phyloP scores from a whole-genome alignment of 2,888 invertebrate species.

The Scelioninae gen. 2 region DNA sequence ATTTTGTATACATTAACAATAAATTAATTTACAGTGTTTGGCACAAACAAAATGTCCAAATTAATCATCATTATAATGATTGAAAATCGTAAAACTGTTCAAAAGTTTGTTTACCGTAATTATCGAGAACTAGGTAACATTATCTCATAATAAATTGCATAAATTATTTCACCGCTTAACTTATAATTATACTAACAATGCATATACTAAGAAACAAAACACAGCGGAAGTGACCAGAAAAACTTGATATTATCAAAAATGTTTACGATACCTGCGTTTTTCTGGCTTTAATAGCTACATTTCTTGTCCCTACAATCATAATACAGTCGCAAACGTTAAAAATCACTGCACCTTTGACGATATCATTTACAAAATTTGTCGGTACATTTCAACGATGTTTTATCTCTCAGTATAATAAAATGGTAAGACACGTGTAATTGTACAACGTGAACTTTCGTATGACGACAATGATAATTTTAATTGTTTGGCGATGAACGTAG shows the following conservation, averaged over 20 bases:
- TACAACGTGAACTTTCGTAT: background rate
- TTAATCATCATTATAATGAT: slow-evolving; percentile 11
- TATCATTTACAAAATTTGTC: too few relatives aligned
- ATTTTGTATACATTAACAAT: slow-evolving; percentile 12
- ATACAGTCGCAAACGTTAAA: too few relatives aligned
- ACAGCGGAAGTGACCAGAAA: background rate
- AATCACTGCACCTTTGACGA: too few relatives aligned
- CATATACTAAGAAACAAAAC: slow-evolving; percentile 7
- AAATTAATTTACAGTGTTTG: slow-evolving; percentile 39
- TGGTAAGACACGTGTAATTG: slow-evolving; percentile 44
- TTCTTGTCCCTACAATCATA: too few relatives aligned
- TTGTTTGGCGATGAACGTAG: slow-evolving; percentile 39
- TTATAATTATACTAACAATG: slow-evolving; percentile 43
- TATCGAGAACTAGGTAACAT: slow-evolving; percentile 30
- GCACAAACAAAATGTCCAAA: slow-evolving; percentile 35
- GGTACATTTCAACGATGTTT: slow-evolving; percentile 1
- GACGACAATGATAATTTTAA: slow-evolving; percentile 50
- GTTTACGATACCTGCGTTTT: background rate
- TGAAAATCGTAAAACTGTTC: slow-evolving; percentile 11
- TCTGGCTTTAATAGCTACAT: background rate
- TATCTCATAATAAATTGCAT: slow-evolving; percentile 30
- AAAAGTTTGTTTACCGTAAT: slow-evolving; percentile 6
- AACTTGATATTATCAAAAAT: background rate
- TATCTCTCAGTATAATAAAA: slow-evolving; percentile 42
- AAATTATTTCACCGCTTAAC: slow-evolving; percentile 48